phyloP scores from a whole-genome alignment of 2,797 vertebrate species.

The Todus mexicanus region DNA sequence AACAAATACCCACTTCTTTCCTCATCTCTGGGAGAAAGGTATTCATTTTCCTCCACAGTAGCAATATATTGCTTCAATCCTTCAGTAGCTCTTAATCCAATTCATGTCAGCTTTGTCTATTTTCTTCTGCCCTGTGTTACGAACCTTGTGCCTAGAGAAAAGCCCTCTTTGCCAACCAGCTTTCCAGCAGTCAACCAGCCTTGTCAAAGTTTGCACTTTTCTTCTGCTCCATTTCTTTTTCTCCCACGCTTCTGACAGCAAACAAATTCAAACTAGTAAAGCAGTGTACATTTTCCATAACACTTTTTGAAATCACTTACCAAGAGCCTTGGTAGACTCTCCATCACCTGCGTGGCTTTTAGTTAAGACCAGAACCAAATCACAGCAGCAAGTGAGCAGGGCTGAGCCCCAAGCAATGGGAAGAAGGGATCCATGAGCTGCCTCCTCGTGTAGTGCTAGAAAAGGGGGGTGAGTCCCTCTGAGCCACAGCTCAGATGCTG shows the following conservation, averaged over 20 bases:
- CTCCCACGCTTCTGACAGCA: neutral
- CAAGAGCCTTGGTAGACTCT: neutral
- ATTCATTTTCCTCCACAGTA: constrained; percentile 5
- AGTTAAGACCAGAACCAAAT: neutral
- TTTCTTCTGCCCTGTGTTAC: neutral
- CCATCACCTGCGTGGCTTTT: neutral
- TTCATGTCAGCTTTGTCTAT: neutral
- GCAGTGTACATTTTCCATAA: neutral
- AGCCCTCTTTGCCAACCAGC: neutral
- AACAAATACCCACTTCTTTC: constrained; percentile 37
- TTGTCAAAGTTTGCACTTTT: neutral
- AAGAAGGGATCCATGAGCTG: neutral
- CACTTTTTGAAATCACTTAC: neutral
- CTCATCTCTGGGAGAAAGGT: constrained; percentile 16
- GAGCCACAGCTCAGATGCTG: neutral
- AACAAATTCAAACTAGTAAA: neutral
- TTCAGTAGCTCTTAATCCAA: constrained; percentile 2
- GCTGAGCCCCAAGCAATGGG: neutral
- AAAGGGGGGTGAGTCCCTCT: neutral
- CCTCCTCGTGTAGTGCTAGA: neutral
- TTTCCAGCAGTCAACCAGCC: neutral
- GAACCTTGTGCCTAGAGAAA: neutral
- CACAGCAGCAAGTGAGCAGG: neutral
- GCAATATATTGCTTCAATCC: constrained; percentile 5
- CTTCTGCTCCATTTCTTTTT: neutral